phyloP scores from a whole-genome alignment of 2,113 vertebrate species.

The Eptesicus fuscus region DNA sequence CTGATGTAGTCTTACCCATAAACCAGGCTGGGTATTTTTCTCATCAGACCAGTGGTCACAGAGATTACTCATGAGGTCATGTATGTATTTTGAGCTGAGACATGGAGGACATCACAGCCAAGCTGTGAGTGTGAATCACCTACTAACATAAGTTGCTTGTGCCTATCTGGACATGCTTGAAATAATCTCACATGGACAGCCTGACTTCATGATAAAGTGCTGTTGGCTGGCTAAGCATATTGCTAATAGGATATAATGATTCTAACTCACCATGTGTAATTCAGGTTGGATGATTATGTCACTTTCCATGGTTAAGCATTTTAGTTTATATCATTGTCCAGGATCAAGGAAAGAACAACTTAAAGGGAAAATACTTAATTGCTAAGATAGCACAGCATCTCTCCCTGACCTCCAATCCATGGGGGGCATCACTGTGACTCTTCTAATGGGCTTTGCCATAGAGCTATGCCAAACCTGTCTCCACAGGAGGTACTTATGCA shows the following conservation, averaged over 20 bases:
- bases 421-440: too few species aligned
- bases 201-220: not conserved
- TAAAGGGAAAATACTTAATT: not conserved
- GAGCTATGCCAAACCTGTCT: not conserved
- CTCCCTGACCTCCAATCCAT: not conserved
- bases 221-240: not conserved
- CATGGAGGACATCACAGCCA: not conserved
- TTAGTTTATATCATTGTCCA: not conserved
- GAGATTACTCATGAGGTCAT: not conserved
- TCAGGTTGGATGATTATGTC: not conserved
- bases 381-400: not conserved
- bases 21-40: not conserved
- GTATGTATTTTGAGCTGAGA: not conserved
- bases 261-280: not conserved
- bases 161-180: not conserved
- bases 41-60: not conserved
- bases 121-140: not conserved
- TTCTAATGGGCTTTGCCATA: not conserved
- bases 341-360: not conserved
- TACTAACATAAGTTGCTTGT: not conserved
- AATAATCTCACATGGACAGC: not conserved
- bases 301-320: not conserved
- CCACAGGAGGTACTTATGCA: not conserved
- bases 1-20: not conserved
- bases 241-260: not conserved